Evolutionary conservation across 2,888 invertebrate genomes (phyloP).

Genomic region (Abrostola triplasia): DNA sequence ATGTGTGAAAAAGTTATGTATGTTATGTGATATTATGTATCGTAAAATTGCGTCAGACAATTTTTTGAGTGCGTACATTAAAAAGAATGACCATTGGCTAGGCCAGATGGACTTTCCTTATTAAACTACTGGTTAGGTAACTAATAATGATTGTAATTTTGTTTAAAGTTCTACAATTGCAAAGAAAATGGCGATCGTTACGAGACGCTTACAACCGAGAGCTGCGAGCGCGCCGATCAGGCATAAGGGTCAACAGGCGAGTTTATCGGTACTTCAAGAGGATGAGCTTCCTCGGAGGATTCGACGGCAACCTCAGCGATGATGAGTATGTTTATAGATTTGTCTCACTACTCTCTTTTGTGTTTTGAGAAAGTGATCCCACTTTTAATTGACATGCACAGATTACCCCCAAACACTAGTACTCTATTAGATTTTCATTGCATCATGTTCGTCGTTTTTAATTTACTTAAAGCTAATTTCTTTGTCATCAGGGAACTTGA

Average conservation of each 20-base stretch:
- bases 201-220: conserved; percentile 83
- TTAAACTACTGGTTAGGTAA: neutral
- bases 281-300: conserved; percentile 82
- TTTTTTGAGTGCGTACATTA: neutral
- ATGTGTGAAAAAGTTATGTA: conserved; percentile 1
- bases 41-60: neutral
- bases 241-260: conserved; percentile 66
- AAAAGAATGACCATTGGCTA: neutral
- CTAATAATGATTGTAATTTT: conserved; percentile 16
- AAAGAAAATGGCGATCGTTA: conserved; percentile 83
- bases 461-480: neutral
- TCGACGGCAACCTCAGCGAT: conserved; percentile 73
- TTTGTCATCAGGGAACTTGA: conserved; percentile 45
- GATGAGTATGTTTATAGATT: conserved; percentile 67
- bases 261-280: conserved; percentile 82
- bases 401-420: neutral
- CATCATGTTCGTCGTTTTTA: neutral
- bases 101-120: too few relatives aligned
- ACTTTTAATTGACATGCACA: too few relatives aligned
- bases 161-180: conserved; percentile 77
- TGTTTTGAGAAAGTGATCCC: too few relatives aligned
- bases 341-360: neutral
- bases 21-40: neutral
- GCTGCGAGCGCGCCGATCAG: conserved; percentile 71
- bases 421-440: neutral